Conservation (phyloP, 2,888 invertebrate species). For the Agonopterix subpropinquella region DNA sequence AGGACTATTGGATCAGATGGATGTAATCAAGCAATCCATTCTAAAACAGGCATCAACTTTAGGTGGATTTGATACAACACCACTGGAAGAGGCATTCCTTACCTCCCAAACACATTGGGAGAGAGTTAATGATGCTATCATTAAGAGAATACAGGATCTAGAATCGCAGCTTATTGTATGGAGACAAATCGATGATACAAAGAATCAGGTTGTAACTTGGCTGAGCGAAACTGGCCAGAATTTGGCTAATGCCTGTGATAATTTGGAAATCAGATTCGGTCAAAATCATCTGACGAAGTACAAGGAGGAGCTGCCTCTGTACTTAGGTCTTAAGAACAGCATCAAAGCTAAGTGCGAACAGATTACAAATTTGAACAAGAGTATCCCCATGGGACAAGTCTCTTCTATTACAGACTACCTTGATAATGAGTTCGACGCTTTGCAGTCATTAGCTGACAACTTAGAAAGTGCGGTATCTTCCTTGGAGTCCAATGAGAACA, state of each 20-base stretch:
- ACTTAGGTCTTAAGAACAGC: constrained; percentile 84
- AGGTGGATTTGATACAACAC: constrained; percentile 78
- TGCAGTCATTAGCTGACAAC: constrained; percentile 83
- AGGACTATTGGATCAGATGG: constrained; percentile 84
- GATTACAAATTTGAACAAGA: constrained; percentile 84
- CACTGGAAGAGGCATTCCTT: constrained; percentile 77
- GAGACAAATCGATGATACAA: constrained; percentile 93
- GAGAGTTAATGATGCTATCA: constrained; percentile 80
- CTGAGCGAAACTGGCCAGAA: constrained; percentile 86
- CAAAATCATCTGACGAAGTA: constrained; percentile 87
- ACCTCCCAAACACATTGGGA: constrained; percentile 82
- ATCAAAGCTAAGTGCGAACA: constrained; percentile 88
- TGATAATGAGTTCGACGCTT: constrained; percentile 84
- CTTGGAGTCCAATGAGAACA: constrained; percentile 84
- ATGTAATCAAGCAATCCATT: constrained; percentile 83
- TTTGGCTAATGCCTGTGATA: constrained; percentile 84
- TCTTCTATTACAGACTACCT: constrained; percentile 80
- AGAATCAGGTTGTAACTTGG: constrained; percentile 90
- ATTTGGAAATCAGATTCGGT: constrained; percentile 88
- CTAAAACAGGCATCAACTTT: constrained; percentile 81
- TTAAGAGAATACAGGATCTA: constrained; percentile 84
- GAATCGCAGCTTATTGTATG: constrained; percentile 95
- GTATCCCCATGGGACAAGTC: constrained; percentile 81
- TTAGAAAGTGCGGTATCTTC: constrained; percentile 83
- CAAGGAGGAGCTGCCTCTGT: constrained; percentile 88